These are phyloP conservation scores for Spilogale gracilis DNA, from an alignment of 2,113 vertebrate species.

Conservation along the genomic window DNA sequence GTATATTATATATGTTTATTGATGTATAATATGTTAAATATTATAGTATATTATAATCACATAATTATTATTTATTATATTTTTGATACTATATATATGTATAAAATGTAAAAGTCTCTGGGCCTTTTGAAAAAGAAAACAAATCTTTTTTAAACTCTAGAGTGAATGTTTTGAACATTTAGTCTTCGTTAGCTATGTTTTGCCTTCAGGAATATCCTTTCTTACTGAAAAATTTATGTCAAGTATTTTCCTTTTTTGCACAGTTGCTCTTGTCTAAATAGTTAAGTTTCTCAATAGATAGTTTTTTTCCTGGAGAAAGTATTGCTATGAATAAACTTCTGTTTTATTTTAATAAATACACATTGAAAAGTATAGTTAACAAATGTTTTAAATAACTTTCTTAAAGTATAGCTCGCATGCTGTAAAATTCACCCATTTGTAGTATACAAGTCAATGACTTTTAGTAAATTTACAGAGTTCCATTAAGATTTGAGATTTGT, in stretches of 20 bases:
- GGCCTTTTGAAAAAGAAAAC: conserved; percentile 37
- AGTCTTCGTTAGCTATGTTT: not conserved
- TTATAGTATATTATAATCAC: not conserved
- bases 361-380: not conserved
- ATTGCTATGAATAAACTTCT: conserved; percentile 5
- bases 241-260: conserved; percentile 54
- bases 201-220: conserved; percentile 6
- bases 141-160: conserved; percentile 1
- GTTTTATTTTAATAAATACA: conserved; percentile 41
- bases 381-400: conserved; percentile 18
- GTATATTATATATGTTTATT: not conserved
- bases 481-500: not conserved
- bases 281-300: not conserved
- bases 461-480: conserved; percentile 18
- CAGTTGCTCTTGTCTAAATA: not conserved
- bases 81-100: not conserved
- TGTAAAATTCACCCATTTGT: not conserved
- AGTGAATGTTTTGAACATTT: not conserved
- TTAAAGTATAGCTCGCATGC: conserved; percentile 15
- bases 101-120: not conserved
- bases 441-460: not conserved
- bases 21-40: not conserved
- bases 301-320: conserved; percentile 18
- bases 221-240: not conserved
- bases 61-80: not conserved